Evolutionary conservation across 2,888 invertebrate species (phyloP), one percentile per base, ranked within the genome.

Genomic region (Octodonta nipae): DNA sequence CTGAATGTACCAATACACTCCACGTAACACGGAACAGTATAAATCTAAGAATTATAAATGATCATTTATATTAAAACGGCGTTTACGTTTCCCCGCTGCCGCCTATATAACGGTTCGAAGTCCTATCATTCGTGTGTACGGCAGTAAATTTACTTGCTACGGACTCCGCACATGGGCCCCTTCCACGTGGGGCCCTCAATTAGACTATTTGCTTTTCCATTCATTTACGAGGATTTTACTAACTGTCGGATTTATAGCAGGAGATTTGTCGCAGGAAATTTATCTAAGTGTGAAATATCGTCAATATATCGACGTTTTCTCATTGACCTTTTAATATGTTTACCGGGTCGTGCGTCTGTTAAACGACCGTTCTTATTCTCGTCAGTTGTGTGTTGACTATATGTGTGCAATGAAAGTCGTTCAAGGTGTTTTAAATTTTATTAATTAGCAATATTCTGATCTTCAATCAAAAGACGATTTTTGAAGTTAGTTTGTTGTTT

Each of bases 171-270:
- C 50, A 56, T 56, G 58, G 53, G 55, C 49, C 51, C 52, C 51
- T 42, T 16, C 34, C 34, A 54, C 55, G 55, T 52, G 55, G 51
- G 50, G 50, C 54, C 54, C 55, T 56, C 59, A 56, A 58, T 59
- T 60, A 59, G 60, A 59, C 58, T 58, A 58, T 60, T 59, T 58
- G 59, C 58, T 56, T 57, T 58, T 57, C 51, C 56, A 57, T 58
- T 58, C 56, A 55, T 58, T 58, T 51, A 53, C 50, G 56, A 56
- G 59, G 59, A 59, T 60, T 60, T 60, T 58, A 58, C 58, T 55
- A 58, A 60, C 59, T 56, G 57, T 51, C 54, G 49, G 53, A 60
- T 60, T 60, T 60, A 60, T 59, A 50, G 55, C 51, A 41, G 34
- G 43, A 57, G 56, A 57, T 58, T 58, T 58, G 55, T 54, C 54